phyloP scores from a whole-genome alignment of 2,888 invertebrate species.

The Eupithecia insigniata region DNA sequence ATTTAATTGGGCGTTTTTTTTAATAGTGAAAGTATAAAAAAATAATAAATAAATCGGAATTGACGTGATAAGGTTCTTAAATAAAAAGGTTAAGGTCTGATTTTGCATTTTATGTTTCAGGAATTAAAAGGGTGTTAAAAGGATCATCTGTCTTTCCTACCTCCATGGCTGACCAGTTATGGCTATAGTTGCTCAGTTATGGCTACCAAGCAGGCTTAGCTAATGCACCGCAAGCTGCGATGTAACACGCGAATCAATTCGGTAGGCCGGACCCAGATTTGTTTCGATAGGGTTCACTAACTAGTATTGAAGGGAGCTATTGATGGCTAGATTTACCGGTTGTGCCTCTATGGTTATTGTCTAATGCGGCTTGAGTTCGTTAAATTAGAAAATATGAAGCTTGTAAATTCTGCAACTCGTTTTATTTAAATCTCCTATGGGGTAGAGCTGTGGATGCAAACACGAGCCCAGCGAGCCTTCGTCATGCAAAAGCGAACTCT shows the following conservation, averaged over 20 bases:
- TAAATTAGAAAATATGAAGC: no score
- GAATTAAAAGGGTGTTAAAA: no score
- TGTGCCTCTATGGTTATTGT: background rate
- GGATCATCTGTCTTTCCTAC: slow-evolving; percentile 6
- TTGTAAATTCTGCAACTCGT: background rate
- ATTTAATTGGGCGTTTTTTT: no score
- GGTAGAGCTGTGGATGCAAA: no score
- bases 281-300: slow-evolving; percentile 23
- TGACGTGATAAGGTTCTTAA: no score
- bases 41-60: no score
- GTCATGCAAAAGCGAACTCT: no score
- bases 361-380: background rate
- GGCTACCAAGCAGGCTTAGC: slow-evolving; percentile 25
- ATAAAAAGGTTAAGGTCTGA: no score
- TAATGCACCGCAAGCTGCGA: slow-evolving; percentile 34
- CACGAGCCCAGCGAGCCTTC: no score
- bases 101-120: no score
- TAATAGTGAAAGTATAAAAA: no score
- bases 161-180: slow-evolving; percentile 21
- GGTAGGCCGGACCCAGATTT: slow-evolving; percentile 25
- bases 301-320: slow-evolving; percentile 21
- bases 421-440: background rate
- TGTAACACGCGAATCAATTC: slow-evolving; percentile 37
- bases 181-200: slow-evolving; percentile 29
- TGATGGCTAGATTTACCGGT: background rate